Base-by-base conservation (phyloP, 2,797 vertebrate genomes). In the Rhadinocentrus ornatus region DNA sequence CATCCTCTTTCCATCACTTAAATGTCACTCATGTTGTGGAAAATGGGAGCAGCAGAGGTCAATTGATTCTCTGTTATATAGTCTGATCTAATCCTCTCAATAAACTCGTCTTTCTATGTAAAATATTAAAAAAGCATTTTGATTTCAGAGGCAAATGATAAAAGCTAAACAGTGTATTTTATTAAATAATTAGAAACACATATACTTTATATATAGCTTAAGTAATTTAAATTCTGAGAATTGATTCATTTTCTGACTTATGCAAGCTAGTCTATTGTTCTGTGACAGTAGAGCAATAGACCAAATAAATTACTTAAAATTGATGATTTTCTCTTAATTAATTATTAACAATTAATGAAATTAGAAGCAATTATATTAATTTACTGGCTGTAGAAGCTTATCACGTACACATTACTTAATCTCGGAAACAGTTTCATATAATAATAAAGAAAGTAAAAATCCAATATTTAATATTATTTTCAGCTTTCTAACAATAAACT, bases 61-160 rank as follows among this genome's bases (percentile, higher is more conserved):
- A 80, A 81, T 56, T 54, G 70, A 84, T 88, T 78, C 32, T 53
- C 59, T 62, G 63, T 82, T 78, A 70, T 71, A 65, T 69, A 71
- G 68, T 53, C 39, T 1, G 41, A 53, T 75, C 37, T 76, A 71
- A 84, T 77, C 65, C 18, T 7, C 57, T 60, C 54, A 0, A 46
- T 31, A 8, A 67, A 71, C 44, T 54, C 11, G 3, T 63, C 32
- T 48, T 48, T 31, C 50, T 54, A 54, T 31, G 24, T 39, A 48
- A 46, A 6, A 24, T 58, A 13, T 1, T 26, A 9, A 27, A 22
- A 26, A 9, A 11, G 4, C 34, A 59, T 34, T 10, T 27, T 2
- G 39, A 41, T 18, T 6, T 18, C 5, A 41, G 39, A 44, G 41
- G 6, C 18, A 6, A 41, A 41, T 41, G 16, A 16, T 18, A 16